Base-by-base conservation (phyloP, 92 coral and sea anemone species). In the Palythoa grandis region DNA sequence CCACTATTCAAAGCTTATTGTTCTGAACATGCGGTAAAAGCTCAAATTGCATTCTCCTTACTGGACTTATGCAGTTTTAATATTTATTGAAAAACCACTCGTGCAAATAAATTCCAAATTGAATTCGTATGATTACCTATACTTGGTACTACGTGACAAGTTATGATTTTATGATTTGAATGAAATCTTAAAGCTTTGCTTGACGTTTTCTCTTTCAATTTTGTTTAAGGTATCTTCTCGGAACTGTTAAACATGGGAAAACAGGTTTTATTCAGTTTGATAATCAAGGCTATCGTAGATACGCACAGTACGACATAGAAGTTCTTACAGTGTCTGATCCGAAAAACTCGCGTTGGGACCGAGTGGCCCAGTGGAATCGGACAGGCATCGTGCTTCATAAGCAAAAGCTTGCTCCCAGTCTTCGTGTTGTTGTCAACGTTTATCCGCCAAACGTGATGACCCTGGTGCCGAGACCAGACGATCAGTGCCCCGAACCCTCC, bases 401-500 rank as follows among this genome's bases (percentile, higher is more conserved):
- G 11, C 86, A 78, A 35, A 57, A 39, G 11, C 22, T 83, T 48
- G 78, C 78, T 47, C 92, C 87, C 11, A 76, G 38, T 22, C 90
- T 92, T 37, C 86, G 85, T 12, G 93, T 91, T 73, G 92, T 94
- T 3, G 72, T 94, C 9, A 92, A 92, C 79, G 94, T 90, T 79
- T 94, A 94, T 54, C 94, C 98, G 1, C 98, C 98, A 7, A 92
- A 90, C 35, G 88, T 94, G 12, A 90, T 94, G 92, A 83, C 95
- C 1, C 76, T 92, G 48, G 90, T 92, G 7, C 93, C 93, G 54
- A 38, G 74, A 53, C 58, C 68, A 29, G 87, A 90, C 17, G 88
- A 92, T 48, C 87, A 86, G 48, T 94, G 98, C 63, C 92, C 94
- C 17, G 86, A 88, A 1, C 77, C 86, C 22, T 90, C 98, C 0